Conservation (phyloP, 1,140 invertebrate genomes). For the Eufriesea mexicana region DNA sequence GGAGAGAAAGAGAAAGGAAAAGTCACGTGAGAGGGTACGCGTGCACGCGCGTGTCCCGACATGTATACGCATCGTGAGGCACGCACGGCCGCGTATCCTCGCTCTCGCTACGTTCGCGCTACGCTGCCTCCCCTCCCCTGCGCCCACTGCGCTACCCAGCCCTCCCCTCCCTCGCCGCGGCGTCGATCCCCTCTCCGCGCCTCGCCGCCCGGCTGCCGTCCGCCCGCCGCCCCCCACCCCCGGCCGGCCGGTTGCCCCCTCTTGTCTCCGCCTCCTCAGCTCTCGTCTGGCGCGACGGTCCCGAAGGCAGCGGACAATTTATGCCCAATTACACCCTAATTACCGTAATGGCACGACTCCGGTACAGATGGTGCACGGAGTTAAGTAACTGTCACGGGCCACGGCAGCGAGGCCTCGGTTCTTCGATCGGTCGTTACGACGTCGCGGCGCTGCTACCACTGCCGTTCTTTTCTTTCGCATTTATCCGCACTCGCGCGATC, state of each 20-base stretch:
- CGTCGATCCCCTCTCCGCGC: not conserved
- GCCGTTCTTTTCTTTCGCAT: too few species aligned
- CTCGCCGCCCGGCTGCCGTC: not conserved
- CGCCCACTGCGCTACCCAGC: not conserved
- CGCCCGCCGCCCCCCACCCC: conserved; percentile 37
- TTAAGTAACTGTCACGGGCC: conserved; percentile 70
- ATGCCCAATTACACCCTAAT: conserved; percentile 75
- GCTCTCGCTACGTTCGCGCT: conserved; percentile 43
- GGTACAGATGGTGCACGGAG: conserved; percentile 68
- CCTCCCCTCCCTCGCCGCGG: not conserved
- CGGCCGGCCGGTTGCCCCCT: conserved; percentile 16
- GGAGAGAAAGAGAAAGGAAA: not conserved
- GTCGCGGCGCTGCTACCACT: not conserved
- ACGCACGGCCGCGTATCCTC: conserved; percentile 47
- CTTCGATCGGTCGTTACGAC: conserved; percentile 24
- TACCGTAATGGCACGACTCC: conserved; percentile 72
- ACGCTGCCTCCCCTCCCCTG: conserved; percentile 33
- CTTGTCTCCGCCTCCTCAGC: conserved; percentile 51
- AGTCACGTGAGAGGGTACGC: conserved; percentile 40
- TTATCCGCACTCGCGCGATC: too few species aligned
- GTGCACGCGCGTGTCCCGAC: conserved; percentile 57
- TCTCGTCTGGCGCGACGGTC: conserved; percentile 17
- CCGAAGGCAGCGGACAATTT: conserved; percentile 65
- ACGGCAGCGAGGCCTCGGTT: conserved; percentile 32
- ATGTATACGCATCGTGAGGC: conserved; percentile 49